A percentile compares a stretch with the other conserved stretches of the same genome.
Conservation (phyloP, 2,113 vertebrate species). For the Colossoma macropomum region DNA sequence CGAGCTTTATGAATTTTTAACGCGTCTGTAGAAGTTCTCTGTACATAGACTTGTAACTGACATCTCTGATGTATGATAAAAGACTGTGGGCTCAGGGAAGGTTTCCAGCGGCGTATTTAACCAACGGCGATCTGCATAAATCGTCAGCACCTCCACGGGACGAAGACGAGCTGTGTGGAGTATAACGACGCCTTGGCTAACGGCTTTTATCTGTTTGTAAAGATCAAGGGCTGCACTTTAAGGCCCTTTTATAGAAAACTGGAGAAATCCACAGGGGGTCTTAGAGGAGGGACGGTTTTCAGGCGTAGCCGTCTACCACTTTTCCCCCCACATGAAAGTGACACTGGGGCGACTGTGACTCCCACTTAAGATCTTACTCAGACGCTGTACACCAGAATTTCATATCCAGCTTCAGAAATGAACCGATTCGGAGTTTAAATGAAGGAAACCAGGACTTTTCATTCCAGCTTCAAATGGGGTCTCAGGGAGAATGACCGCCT, state of each 20-base stretch:
- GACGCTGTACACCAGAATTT: too few species aligned
- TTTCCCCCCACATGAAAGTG: too few species aligned
- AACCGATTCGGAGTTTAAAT: not conserved
- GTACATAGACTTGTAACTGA: not conserved
- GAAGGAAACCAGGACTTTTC: not conserved
- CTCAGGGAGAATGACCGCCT: conserved; percentile 67
- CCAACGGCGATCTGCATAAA: conserved; percentile 4
- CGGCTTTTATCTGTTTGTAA: not conserved
- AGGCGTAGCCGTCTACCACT: not conserved
- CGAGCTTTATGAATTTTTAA: not conserved
- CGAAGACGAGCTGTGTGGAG: not conserved
- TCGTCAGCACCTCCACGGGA: not conserved
- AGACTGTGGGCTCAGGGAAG: conserved; percentile 15
- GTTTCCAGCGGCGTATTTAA: not conserved
- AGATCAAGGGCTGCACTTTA: not conserved
- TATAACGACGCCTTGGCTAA: not conserved
- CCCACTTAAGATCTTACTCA: not conserved
- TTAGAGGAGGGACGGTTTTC: not conserved
- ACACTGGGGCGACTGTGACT: not conserved
- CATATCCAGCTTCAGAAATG: not conserved
- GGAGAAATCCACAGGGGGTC: not conserved
- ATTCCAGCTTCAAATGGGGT: conserved; percentile 46
- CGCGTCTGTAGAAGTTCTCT: not conserved
- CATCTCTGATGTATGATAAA: not conserved
- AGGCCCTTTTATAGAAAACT: not conserved